Conservation (phyloP, 2,113 vertebrate species). For the Hippocampus barbouri region DNA sequence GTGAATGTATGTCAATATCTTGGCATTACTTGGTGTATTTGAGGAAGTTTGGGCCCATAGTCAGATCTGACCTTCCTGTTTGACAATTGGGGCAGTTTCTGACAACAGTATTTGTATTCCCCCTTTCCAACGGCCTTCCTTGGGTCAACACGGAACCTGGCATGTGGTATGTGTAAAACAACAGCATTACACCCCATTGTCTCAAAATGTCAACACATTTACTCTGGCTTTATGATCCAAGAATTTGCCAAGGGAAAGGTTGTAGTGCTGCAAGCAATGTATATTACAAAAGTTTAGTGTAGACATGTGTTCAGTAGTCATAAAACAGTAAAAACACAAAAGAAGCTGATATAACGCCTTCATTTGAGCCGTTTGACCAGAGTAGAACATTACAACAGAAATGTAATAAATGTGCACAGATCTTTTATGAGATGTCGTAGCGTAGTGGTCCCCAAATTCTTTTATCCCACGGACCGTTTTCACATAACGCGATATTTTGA, state of each 20-base stretch:
- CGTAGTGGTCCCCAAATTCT: no score
- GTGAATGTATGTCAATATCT: neutral
- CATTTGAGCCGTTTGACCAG: neutral
- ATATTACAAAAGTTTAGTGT: neutral
- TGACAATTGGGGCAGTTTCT: slow-evolving; percentile 11
- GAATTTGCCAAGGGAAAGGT: neutral
- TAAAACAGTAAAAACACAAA: neutral
- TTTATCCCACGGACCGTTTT: no score
- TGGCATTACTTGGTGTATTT: neutral
- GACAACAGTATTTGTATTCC: slow-evolving; percentile 24
- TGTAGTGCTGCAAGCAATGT: neutral
- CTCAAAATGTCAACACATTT: neutral
- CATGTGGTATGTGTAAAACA: slow-evolving; percentile 1
- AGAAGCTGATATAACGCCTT: neutral
- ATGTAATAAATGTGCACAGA: slow-evolving; percentile 32
- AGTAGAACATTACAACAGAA: neutral
- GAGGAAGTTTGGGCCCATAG: neutral
- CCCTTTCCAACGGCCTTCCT: slow-evolving; percentile 10
- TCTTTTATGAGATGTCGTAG: slow-evolving; percentile 20
- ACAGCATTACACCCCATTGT: neutral
- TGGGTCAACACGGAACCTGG: slow-evolving; percentile 16
- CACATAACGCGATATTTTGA: no score
- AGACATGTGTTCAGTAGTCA: neutral
- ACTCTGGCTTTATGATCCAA: neutral
- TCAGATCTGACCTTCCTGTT: slow-evolving; percentile 11